These are phyloP conservation scores for Ctenosaura bakeri DNA, from an alignment of 2,797 vertebrate genomes.

Conservation along the genomic window DNA sequence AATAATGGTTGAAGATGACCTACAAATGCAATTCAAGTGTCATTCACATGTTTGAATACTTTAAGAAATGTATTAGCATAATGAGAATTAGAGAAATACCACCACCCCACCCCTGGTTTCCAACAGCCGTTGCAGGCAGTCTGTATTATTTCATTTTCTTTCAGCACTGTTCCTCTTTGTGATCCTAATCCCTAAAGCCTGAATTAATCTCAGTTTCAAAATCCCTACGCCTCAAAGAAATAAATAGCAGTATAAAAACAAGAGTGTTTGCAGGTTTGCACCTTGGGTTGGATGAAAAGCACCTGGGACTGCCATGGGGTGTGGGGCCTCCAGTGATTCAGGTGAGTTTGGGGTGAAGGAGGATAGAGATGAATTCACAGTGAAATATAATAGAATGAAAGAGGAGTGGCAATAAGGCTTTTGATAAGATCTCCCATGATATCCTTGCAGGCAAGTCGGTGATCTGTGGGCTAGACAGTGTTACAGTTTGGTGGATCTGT, in stretches of 20 bases:
- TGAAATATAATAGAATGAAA: background rate
- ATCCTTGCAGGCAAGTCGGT: no score
- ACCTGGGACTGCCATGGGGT: background rate
- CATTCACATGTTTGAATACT: background rate
- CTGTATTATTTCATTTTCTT: background rate
- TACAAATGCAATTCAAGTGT: background rate
- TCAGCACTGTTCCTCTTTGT: background rate
- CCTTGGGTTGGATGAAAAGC: background rate
- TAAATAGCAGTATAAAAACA: background rate
- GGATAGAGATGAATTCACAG: background rate
- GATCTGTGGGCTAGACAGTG: no score
- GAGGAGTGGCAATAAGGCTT: background rate
- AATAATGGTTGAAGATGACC: background rate
- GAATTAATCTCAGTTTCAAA: background rate
- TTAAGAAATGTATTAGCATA: slow-evolving; percentile 3
- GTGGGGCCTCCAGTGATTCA: background rate
- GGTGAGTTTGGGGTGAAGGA: background rate
- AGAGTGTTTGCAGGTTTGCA: background rate
- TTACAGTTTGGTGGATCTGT: no score
- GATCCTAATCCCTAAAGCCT: background rate
- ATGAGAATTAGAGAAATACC: background rate
- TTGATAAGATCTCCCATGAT: no score
- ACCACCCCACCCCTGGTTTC: no score
- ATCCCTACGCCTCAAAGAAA: background rate
- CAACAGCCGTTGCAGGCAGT: background rate